phyloP scores from a whole-genome alignment of 2,888 invertebrate species.

The Trimorus sp. region DNA sequence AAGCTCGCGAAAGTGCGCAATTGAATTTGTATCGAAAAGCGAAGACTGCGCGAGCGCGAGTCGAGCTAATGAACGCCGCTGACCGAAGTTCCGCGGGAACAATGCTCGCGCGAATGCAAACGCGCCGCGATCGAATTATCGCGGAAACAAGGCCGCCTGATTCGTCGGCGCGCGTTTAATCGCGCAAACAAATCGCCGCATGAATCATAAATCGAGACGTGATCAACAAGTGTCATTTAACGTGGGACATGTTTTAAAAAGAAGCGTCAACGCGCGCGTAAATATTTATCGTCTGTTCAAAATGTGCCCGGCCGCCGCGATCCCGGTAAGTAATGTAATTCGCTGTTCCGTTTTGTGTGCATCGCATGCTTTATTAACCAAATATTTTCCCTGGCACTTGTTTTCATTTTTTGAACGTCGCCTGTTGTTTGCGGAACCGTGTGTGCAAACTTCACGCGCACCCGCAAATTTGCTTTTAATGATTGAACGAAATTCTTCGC shows the following conservation, averaged over 20 bases:
- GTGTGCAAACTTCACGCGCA: background rate
- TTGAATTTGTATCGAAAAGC: too few species aligned
- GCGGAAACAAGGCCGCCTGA: background rate
- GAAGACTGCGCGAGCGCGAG: too few species aligned
- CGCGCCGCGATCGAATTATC: background rate
- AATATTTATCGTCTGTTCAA: slow-evolving; percentile 24
- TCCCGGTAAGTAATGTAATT: slow-evolving; percentile 9
- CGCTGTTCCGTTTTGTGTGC: slow-evolving; percentile 4
- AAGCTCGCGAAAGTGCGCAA: too few species aligned
- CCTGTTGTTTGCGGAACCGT: background rate
- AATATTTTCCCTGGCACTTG: background rate
- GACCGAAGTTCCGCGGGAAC: too few species aligned
- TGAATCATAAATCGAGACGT: slow-evolving; percentile 30
- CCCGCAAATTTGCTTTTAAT: too few species aligned
- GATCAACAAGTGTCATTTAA: slow-evolving; percentile 37
- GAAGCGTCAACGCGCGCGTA: slow-evolving; percentile 8
- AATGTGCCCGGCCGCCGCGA: background rate
- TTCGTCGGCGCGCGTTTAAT: slow-evolving; percentile 1
- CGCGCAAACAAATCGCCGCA: background rate
- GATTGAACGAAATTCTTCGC: too few species aligned
- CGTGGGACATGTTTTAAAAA: slow-evolving; percentile 18
- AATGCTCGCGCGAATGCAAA: too few species aligned
- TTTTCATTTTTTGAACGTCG: background rate
- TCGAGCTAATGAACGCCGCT: too few species aligned
- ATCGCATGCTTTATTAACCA: slow-evolving; percentile 2